Percentiles rank a stretch among this genome's conserved stretches.
Evolutionary conservation across 1,140 invertebrate genomes (phyloP).

Genomic region (Pentalonia nigronervosa): DNA sequence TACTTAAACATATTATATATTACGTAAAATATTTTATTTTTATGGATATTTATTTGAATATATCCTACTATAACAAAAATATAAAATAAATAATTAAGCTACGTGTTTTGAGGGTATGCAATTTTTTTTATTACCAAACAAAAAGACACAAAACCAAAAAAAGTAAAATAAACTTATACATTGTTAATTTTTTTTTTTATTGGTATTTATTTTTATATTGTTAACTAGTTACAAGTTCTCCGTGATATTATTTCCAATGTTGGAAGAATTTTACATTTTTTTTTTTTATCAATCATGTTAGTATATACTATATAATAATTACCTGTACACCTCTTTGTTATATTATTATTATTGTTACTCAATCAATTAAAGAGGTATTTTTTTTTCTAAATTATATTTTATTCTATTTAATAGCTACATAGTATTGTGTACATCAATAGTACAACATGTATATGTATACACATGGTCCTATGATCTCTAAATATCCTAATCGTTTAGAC

Average conservation of each 20-base stretch:
- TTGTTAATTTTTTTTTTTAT: neutral
- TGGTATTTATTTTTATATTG: neutral
- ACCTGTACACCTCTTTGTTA: neutral
- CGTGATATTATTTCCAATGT: no score
- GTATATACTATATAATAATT: neutral
- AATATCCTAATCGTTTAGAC: no score
- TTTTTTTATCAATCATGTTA: neutral
- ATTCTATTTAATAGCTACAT: neutral
- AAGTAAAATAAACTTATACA: conserved; percentile 2
- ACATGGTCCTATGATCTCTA: no score
- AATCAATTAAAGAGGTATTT: neutral
- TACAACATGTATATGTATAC: neutral
- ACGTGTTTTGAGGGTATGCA: neutral
- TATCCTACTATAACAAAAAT: neutral
- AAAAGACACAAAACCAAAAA: neutral
- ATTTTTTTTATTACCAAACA: conserved; percentile 17
- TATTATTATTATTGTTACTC: neutral
- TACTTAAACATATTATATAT: neutral
- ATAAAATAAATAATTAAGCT: neutral
- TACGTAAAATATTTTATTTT: conserved; percentile 16
- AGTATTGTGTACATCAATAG: neutral
- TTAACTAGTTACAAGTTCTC: neutral
- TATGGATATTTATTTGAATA: neutral
- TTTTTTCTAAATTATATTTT: neutral
- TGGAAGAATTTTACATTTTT: no score